phyloP scores from a whole-genome alignment of 2,113 vertebrate species.

The Bolborhynchus lineola region DNA sequence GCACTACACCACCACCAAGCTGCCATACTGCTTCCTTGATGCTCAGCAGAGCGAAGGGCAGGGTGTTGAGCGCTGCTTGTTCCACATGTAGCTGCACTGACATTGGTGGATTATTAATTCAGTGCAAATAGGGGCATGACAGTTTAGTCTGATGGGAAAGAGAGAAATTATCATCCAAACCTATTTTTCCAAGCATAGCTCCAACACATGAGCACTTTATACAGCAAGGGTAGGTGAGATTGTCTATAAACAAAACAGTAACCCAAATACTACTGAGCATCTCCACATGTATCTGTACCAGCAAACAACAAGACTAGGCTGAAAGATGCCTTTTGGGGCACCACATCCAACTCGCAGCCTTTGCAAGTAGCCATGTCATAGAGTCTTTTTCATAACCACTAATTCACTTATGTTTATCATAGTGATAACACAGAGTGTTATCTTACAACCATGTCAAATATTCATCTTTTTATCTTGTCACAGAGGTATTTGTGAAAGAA shows the following conservation, averaged over 20 bases:
- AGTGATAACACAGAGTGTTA: not conserved
- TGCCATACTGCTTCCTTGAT: accelerated
- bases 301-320: not conserved
- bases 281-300: not conserved
- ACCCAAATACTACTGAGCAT: not conserved
- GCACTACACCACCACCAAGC: accelerated
- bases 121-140: not conserved
- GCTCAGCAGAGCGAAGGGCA: not conserved
- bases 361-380: not conserved
- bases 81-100: not conserved
- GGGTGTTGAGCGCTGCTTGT: not conserved
- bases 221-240: not conserved
- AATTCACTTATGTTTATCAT: not conserved
- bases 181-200: not conserved
- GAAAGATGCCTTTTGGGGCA: not conserved
- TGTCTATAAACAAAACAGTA: not conserved
- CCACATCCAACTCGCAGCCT: accelerated
- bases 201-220: not conserved
- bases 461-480: slow-evolving; percentile 20
- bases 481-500: not conserved
- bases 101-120: not conserved
- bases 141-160: not conserved
- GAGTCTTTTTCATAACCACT: not conserved
- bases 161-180: not conserved
- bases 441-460: slow-evolving; percentile 20